Evolutionary conservation across 2,113 vertebrate species (phyloP).

Genomic region (Archocentrus centrarchus): DNA sequence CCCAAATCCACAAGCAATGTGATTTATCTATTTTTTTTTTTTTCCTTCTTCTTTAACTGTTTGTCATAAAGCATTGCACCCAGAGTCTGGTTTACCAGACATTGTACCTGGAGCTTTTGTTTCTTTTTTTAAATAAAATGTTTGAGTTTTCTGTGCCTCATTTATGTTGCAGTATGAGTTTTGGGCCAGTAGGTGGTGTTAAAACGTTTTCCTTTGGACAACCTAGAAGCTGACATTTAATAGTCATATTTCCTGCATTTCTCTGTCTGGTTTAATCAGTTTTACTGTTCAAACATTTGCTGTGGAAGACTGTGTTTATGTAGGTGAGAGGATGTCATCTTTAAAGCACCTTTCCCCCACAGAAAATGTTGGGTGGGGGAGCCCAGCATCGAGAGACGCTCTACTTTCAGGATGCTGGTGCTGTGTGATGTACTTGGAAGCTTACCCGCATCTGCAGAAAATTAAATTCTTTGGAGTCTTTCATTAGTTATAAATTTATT

Average conservation of each 20-base stretch:
- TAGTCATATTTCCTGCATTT: no score
- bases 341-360: neutral
- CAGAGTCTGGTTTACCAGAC: conserved; percentile 90
- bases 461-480: neutral
- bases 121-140: conserved; percentile 77
- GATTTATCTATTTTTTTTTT: neutral
- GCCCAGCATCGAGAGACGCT: neutral
- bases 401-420: neutral
- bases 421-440: neutral
- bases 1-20: neutral
- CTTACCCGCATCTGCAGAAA: neutral
- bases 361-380: neutral
- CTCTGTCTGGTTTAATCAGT: neutral
- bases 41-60: neutral
- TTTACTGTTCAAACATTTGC: neutral
- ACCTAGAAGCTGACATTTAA: no score
- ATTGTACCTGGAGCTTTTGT: conserved; percentile 90
- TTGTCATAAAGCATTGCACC: conserved; percentile 89
- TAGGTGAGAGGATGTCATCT: neutral
- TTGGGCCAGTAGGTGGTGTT: conserved; percentile 24
- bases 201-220: neutral
- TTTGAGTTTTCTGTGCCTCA: neutral
- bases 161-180: neutral
- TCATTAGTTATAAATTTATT: neutral
- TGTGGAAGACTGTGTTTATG: neutral